Evolutionary conservation across 2,797 vertebrate species (phyloP).

Genomic region (Gambusia yucatana): DNA sequence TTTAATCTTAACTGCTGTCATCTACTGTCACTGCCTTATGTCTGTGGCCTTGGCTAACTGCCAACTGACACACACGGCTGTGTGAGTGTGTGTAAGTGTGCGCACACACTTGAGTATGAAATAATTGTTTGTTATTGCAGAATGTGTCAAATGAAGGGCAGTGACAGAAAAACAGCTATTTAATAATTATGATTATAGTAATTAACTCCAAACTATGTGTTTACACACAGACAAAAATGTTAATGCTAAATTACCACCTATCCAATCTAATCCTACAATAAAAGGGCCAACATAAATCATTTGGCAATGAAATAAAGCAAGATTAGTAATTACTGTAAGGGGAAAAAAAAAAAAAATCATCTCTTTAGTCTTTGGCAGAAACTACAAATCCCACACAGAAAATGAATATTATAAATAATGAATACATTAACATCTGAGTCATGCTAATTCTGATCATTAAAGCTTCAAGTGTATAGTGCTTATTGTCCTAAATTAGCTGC

Average conservation of each 20-base stretch:
- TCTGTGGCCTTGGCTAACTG: slow-evolving; percentile 66
- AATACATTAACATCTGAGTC: slow-evolving; percentile 54
- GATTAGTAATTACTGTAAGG: slow-evolving; percentile 33
- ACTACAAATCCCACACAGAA: slow-evolving; percentile 19
- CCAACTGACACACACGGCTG: slow-evolving; percentile 43
- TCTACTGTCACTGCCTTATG: slow-evolving; percentile 67
- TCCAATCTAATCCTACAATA: slow-evolving; percentile 8
- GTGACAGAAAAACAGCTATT: slow-evolving; percentile 5
- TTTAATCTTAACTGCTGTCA: slow-evolving; percentile 72
- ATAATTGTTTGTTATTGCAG: slow-evolving; percentile 23
- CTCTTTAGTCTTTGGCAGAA: slow-evolving; percentile 48
- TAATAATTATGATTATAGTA: slow-evolving; percentile 9
- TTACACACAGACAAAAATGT: slow-evolving; percentile 5
- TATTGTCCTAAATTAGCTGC: slow-evolving; percentile 50
- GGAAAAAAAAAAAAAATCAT: slow-evolving; percentile 27
- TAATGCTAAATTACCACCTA: slow-evolving; percentile 11
- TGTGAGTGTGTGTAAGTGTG: background rate
- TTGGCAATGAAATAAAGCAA: slow-evolving; percentile 31
- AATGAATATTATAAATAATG: slow-evolving; percentile 47
- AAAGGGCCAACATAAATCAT: slow-evolving; percentile 17
- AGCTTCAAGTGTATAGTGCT: slow-evolving; percentile 38
- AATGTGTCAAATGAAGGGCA: slow-evolving; percentile 43
- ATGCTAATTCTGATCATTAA: slow-evolving; percentile 49
- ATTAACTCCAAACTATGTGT: slow-evolving; percentile 4
- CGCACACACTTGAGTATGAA: slow-evolving; percentile 9